Evolutionary conservation across 1,140 invertebrate genomes (phyloP).

Genomic region (Eumaeus atala): DNA sequence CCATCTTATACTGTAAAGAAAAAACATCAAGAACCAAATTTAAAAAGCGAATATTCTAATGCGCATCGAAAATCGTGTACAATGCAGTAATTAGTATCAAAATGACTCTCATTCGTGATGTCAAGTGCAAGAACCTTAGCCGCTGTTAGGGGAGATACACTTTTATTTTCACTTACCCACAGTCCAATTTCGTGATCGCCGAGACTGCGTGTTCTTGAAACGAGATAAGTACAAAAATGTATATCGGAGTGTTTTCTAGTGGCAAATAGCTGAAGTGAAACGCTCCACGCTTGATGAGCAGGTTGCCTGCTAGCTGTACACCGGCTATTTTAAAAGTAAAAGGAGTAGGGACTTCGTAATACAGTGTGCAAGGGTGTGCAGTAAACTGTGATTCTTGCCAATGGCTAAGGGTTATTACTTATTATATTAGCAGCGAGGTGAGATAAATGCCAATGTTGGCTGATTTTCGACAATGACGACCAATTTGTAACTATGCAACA

Average conservation of each 20-base stretch:
- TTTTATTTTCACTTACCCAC: constrained; percentile 49
- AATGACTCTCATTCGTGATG: constrained; percentile 8
- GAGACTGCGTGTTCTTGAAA: constrained; percentile 37
- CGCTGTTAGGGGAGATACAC: constrained; percentile 31
- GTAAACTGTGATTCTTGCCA: too few relatives aligned
- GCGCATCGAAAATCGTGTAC: neutral
- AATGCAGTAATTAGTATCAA: constrained; percentile 4
- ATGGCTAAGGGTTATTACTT: too few relatives aligned
- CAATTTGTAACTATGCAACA: too few relatives aligned
- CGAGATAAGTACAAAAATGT: constrained; percentile 60
- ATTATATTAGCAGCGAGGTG: too few relatives aligned
- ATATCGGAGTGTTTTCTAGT: constrained; percentile 49
- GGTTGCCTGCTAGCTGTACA: constrained; percentile 23
- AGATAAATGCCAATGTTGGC: too few relatives aligned
- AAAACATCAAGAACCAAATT: too few relatives aligned
- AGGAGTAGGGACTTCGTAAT: neutral
- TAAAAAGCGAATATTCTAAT: too few relatives aligned
- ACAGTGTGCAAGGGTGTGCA: too few relatives aligned
- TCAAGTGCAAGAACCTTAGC: constrained; percentile 3
- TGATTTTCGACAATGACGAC: too few relatives aligned
- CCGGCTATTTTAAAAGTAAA: constrained; percentile 10
- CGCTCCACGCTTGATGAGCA: constrained; percentile 50
- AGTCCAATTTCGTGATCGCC: constrained; percentile 35
- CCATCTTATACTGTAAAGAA: too few relatives aligned
- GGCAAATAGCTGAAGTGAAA: constrained; percentile 67